Evolutionary conservation across 2,797 vertebrate genomes (phyloP), one percentile per base, ranked within the genome.

Genomic region (Mormyrus proboscirostris): DNA sequence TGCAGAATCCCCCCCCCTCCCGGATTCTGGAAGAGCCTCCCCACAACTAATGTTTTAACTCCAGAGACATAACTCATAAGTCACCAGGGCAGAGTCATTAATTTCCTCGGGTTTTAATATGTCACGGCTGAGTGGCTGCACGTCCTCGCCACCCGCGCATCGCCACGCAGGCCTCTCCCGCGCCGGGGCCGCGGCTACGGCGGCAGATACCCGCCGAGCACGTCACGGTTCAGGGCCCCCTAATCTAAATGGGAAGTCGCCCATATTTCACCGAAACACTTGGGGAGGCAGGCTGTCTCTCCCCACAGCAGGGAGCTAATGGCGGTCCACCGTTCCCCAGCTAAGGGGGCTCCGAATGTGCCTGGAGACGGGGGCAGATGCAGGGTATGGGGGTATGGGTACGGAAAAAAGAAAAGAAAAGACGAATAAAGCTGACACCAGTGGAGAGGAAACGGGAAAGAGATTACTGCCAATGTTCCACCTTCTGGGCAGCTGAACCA

Each of bases 221-320:
- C 97, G 98, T 98, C 98, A 98, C 97, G 98, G 96, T 99, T 98
- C 97, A 98, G 96, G 96, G 96, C 96, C 95, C 97, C 96, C 97
- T 98, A 98, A 99, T 99, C 98, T 99, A 98, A 98, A 98, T 95
- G 96, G 97, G 96, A 98, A 98, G 97, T 97, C 96, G 97, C 96
- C 97, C 97, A 98, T 99, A 98, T 98, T 99, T 98, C 97, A 98
- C 95, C 96, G 97, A 97, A 97, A 96, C 96, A 96, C 96, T 97
- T 96, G 89, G 82, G 38, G 89, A 8, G n/a, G 29, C 86, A 29
- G 41, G 29, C 49, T 76, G 55, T 9, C 22, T 16, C 55, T 47
- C 96, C 96, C 96, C 96, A 96, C 96, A 96, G 95, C 50, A 8
- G 85, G 85, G 85, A 19, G 51, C 29, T 86, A 86, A 86, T 86